These are phyloP conservation scores for Eudemis profundana DNA, from an alignment of 2,888 invertebrate genomes.

Conservation along the genomic window DNA sequence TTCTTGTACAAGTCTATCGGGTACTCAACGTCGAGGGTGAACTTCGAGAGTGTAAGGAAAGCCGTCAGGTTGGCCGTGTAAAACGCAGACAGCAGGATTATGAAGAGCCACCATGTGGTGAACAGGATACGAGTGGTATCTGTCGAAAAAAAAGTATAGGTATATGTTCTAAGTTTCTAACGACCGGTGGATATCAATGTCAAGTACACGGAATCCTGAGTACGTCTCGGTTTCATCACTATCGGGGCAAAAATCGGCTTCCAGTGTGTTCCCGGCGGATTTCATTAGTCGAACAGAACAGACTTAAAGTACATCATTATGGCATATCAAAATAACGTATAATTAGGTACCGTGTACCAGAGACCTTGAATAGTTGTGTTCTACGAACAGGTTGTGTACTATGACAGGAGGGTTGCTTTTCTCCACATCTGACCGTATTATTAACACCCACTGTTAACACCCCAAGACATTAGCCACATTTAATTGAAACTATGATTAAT, in stretches of 20 bases:
- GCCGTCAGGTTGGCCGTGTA: conserved; percentile 97
- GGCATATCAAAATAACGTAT: too few relatives aligned
- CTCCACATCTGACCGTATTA: background rate
- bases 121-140: conserved; percentile 93
- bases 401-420: background rate
- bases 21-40: conserved; percentile 91
- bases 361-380: too few relatives aligned
- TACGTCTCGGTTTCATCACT: too few relatives aligned
- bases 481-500: conserved; percentile 12
- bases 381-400: too few relatives aligned
- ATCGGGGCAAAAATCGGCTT: too few relatives aligned
- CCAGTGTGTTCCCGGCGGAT: too few relatives aligned
- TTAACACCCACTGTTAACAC: background rate
- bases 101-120: conserved; percentile 97
- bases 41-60: conserved; percentile 93
- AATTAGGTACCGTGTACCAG: too few relatives aligned
- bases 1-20: conserved; percentile 88
- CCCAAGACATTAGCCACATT: background rate
- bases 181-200: too few relatives aligned
- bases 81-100: conserved; percentile 93
- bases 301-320: too few relatives aligned
- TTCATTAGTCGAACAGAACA: too few relatives aligned
- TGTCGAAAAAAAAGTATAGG: conserved; percentile 72
- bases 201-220: too few relatives aligned
- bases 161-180: background rate